A percentile compares a stretch with the other conserved stretches of the same genome.
These are phyloP conservation scores for Drosophila neonasuta DNA, from an alignment of 2,888 invertebrate species.

Conservation along the genomic window DNA sequence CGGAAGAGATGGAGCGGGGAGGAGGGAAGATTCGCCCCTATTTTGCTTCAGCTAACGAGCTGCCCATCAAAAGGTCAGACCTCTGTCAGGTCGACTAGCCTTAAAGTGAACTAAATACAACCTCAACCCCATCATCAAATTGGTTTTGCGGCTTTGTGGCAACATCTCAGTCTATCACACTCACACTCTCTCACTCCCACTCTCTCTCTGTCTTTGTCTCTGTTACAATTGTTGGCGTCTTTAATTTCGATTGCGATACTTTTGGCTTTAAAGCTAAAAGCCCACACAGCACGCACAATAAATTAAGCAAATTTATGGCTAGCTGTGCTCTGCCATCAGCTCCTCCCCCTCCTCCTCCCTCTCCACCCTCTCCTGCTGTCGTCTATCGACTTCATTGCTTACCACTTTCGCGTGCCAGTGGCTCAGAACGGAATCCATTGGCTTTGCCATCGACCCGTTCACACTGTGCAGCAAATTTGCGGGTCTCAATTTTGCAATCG, in stretches of 20 bases:
- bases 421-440: constrained; percentile 40
- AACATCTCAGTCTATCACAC: constrained; percentile 2
- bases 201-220: background rate
- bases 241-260: constrained; percentile 44
- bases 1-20: background rate
- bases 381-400: constrained; percentile 41
- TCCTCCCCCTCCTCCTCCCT: background rate
- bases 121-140: constrained; percentile 56
- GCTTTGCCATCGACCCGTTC: constrained; percentile 12
- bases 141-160: constrained; percentile 63
- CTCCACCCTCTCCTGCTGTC: background rate
- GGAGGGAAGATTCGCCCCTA: background rate
- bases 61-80: constrained; percentile 47
- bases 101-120: constrained; percentile 25
- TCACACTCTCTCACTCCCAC: background rate
- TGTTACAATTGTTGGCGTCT: constrained; percentile 13
- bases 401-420: constrained; percentile 59
- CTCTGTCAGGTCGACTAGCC: constrained; percentile 32
- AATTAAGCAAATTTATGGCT: constrained; percentile 71
- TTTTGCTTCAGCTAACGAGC: constrained; percentile 43
- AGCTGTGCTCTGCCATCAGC: constrained; percentile 4
- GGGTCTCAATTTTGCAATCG: background rate
- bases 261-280: constrained; percentile 54
- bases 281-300: constrained; percentile 60
- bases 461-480: constrained; percentile 36